Conservation (phyloP, 2,888 invertebrate genomes). For the Xestia rhomboidea region DNA sequence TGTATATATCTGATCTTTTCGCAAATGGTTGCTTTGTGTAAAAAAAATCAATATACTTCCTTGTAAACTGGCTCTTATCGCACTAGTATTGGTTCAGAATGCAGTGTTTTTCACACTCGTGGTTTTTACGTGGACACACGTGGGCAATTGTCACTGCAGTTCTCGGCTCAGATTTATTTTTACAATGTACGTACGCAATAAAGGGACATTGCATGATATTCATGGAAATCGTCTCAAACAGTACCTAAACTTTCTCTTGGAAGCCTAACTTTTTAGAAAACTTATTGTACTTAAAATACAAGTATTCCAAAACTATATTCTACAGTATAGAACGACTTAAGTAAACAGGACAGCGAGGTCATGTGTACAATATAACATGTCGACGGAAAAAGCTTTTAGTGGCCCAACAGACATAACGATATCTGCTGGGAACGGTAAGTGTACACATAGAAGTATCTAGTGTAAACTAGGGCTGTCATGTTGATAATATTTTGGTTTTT, state of each 20-base stretch:
- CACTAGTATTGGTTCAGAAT: not conserved
- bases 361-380: conserved; percentile 84
- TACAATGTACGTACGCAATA: not conserved
- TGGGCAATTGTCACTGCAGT: no score
- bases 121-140: no score
- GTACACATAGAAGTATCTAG: conserved; percentile 45
- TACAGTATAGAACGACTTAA: conserved; percentile 21
- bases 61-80: not conserved
- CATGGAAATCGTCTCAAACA: no score
- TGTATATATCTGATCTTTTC: conserved; percentile 8
- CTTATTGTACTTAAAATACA: not conserved
- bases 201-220: not conserved
- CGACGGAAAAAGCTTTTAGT: conserved; percentile 86
- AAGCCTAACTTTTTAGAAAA: not conserved
- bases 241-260: no score
- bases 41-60: not conserved
- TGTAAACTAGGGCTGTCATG: conserved; percentile 45
- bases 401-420: conserved; percentile 70
- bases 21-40: not conserved
- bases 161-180: no score
- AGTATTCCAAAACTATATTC: not conserved
- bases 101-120: not conserved
- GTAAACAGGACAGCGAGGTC: conserved; percentile 20
- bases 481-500: not conserved
- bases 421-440: conserved; percentile 81